Base-by-base conservation (phyloP, 1,140 invertebrate species). In the Helicoverpa zea region DNA sequence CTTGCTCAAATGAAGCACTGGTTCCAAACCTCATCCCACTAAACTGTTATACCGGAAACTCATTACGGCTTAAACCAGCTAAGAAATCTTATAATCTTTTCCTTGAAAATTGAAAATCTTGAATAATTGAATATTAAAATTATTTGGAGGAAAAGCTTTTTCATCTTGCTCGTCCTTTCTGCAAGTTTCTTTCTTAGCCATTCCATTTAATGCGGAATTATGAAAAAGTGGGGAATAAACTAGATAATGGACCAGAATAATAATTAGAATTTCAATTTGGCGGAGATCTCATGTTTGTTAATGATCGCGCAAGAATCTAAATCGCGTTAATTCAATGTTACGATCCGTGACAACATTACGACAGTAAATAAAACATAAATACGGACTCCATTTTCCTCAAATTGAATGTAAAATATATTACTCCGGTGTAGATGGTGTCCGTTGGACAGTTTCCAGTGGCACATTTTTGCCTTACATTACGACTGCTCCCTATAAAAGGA, bases 11-110 rank as follows among this genome's bases (percentile, higher is more conserved):
- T 86, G 87, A 87, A 87, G 84, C 86, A 86, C 78, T 86, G 81
- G 84, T 85, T 84, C 80, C 85, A 83, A 89, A 86, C 84, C 86
- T 90, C 87, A 85, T 91, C 87, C 84, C 87, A 79, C 83, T 87
- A 88, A 89, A 91, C 89, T 88, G 87, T 90, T 92, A 92, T 89
- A 86, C 87, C 84, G 86, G 83, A 93, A 92, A 93, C 91, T 93
- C 91, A 94, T 94, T 93, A 94, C 88, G 88, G 83, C 87, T 87
- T 85, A 90, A 91, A 92, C 91, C 89, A 86, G 86, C 90, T 89
- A 84, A 89, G 87, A 91, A 91, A 93, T 92, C 90, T 91, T 90
- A 93, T 93, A 94, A 93, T 91, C 90, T 90, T 89, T 85, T 84
- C 82, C 86, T 88, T 88, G 88, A 88, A 90, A 93, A 92, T 92